These are phyloP conservation scores for Melieria crassipennis DNA, from an alignment of 2,888 invertebrate species.

Conservation along the genomic window DNA sequence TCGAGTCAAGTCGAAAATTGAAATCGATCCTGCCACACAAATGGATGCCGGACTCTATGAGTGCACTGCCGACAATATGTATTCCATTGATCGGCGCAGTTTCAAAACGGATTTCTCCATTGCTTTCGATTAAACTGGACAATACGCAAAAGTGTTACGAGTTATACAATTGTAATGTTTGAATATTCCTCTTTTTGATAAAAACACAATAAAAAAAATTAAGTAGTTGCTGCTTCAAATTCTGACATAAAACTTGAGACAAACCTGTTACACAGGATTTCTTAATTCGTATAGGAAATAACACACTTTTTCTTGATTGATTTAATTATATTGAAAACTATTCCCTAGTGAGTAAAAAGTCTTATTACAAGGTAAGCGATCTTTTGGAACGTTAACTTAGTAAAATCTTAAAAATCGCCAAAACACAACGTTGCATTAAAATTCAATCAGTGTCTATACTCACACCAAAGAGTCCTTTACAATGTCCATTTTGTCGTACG, in stretches of 20 bases:
- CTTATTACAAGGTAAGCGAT: too few species aligned
- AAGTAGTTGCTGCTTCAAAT: too few species aligned
- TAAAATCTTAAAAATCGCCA: background rate
- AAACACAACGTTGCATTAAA: background rate
- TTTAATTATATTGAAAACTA: too few species aligned
- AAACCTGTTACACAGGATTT: too few species aligned
- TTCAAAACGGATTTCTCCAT: slow-evolving; percentile 95
- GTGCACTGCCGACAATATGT: slow-evolving; percentile 94
- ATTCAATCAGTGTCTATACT: slow-evolving; percentile 54
- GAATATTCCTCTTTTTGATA: too few species aligned
- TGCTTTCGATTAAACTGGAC: slow-evolving; percentile 76
- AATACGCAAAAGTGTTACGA: too few species aligned
- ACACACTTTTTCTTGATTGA: too few species aligned
- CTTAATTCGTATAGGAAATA: too few species aligned
- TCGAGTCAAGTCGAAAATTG: slow-evolving; percentile 89
- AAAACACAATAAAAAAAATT: too few species aligned
- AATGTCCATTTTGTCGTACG: slow-evolving; percentile 95
- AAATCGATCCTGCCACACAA: slow-evolving; percentile 94
- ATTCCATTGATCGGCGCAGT: slow-evolving; percentile 87
- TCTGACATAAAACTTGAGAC: too few species aligned
- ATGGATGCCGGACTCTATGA: slow-evolving; percentile 97
- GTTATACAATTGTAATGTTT: too few species aligned
- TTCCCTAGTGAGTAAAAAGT: too few species aligned
- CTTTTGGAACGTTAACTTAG: background rate
- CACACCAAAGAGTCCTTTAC: slow-evolving; percentile 78